Conservation (phyloP, 2,888 invertebrate genomes). For the Pristionchus maxplancki region DNA sequence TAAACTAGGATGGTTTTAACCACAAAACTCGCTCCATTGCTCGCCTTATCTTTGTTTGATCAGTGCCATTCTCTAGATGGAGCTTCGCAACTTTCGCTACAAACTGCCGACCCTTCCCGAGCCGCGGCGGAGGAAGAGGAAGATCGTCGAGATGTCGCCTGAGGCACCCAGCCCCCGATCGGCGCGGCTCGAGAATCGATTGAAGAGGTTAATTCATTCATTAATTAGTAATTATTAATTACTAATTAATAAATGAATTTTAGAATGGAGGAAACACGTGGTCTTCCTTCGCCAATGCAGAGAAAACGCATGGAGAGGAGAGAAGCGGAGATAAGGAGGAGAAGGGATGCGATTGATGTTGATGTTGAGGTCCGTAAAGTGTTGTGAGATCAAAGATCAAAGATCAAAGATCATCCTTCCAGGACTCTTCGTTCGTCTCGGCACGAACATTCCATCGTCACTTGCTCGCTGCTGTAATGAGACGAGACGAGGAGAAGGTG, state of each 20-base stretch:
- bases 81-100: conserved; percentile 20
- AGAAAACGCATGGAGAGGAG: conserved; percentile 2
- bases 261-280: not conserved
- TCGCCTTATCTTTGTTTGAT: no score
- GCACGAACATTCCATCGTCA: conserved; percentile 6
- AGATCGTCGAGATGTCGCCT: not conserved
- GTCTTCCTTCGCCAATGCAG: not conserved
- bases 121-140: not conserved
- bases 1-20: not conserved
- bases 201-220: not conserved
- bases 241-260: not conserved
- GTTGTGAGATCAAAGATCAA: not conserved
- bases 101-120: not conserved
- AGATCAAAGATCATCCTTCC: not conserved
- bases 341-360: not conserved
- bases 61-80: not conserved
- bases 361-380: not conserved
- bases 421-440: conserved; percentile 14
- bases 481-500: not conserved
- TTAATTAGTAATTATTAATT: not conserved
- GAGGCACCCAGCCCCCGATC: not conserved
- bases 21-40: not conserved
- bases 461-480: not conserved
- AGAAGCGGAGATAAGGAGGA: not conserved
- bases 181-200: not conserved